Conservation (phyloP, 2,113 vertebrate genomes). For the Vireo altiloquus region DNA sequence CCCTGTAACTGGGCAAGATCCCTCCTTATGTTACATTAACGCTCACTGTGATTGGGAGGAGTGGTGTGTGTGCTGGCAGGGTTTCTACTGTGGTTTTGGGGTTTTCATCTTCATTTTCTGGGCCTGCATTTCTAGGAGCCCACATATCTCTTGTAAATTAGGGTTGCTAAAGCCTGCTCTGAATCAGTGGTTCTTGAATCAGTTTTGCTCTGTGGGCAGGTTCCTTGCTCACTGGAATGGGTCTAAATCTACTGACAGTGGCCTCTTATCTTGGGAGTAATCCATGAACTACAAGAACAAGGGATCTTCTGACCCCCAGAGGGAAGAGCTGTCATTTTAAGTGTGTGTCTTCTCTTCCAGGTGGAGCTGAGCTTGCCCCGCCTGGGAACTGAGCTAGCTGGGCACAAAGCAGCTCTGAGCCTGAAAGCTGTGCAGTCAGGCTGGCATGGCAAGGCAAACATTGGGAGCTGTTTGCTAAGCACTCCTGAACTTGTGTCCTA, state of each 20-base stretch:
- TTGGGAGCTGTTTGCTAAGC: neutral
- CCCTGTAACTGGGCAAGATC: neutral
- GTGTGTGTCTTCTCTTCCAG: neutral
- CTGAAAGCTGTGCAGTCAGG: neutral
- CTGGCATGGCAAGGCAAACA: neutral
- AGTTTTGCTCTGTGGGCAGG: neutral
- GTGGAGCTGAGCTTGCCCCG: neutral
- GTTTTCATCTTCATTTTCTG: neutral
- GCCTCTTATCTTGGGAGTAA: neutral
- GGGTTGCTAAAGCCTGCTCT: neutral
- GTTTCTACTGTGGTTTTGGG: neutral
- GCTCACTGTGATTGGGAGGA: neutral
- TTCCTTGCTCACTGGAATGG: neutral
- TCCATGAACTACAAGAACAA: neutral
- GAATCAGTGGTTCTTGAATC: neutral
- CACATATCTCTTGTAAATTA: neutral
- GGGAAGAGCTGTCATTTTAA: neutral
- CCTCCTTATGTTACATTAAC: neutral
- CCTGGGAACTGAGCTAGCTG: neutral
- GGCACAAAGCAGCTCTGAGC: neutral
- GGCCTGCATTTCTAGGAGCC: neutral
- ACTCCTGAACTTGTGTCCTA: neutral
- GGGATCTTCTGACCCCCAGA: neutral
- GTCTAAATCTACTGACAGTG: neutral
- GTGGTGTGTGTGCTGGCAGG: neutral